phyloP scores from a whole-genome alignment of 2,797 vertebrate species.

The Leptodactylus fallax region DNA sequence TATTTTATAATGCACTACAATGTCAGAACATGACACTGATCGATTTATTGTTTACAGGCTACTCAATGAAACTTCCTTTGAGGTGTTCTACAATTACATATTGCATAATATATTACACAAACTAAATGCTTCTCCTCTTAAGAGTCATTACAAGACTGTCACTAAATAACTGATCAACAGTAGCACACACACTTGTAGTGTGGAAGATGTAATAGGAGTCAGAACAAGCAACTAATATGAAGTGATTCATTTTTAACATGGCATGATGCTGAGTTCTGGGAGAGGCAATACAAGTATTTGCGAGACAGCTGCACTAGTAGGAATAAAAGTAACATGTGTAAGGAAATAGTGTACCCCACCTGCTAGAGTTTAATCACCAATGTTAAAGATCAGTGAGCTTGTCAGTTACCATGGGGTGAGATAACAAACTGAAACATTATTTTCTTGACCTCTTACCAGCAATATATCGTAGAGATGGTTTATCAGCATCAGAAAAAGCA shows the following conservation, averaged over 20 bases:
- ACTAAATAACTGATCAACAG: neutral
- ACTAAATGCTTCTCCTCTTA: neutral
- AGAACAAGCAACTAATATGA: neutral
- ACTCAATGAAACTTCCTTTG: neutral
- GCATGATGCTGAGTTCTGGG: neutral
- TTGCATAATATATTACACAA: neutral
- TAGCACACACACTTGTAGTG: neutral
- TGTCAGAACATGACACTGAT: too few species aligned
- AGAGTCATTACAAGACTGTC: neutral
- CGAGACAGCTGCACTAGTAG: conserved; percentile 1
- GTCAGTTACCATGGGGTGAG: conserved; percentile 37
- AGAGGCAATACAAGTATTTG: neutral
- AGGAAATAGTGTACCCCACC: neutral
- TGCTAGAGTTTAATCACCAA: neutral
- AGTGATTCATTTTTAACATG: neutral
- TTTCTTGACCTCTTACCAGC: conserved; percentile 43
- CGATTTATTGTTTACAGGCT: neutral
- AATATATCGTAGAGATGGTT: conserved; percentile 42
- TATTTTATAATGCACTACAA: too few species aligned
- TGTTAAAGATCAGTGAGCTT: conserved; percentile 15
- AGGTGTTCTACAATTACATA: neutral
- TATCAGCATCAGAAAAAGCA: conserved; percentile 19
- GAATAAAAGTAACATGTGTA: neutral
- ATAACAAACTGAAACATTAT: conserved; percentile 45
- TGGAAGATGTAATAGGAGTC: neutral